These are phyloP conservation scores for Trachymyrmex cornetzi DNA, from an alignment of 1,140 invertebrate species.

Conservation along the genomic window DNA sequence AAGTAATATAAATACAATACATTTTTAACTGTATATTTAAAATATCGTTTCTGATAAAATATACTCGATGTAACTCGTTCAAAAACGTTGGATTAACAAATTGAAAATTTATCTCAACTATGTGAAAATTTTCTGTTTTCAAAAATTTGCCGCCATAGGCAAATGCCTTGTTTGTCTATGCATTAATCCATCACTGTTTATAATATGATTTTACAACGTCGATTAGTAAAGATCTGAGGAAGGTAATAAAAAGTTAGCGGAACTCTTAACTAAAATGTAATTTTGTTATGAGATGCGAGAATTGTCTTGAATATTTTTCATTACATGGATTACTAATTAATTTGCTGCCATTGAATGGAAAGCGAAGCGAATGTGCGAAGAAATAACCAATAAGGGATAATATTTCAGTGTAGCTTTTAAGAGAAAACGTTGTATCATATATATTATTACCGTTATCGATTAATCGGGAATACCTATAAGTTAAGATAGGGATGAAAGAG, in stretches of 20 bases:
- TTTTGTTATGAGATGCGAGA: slow-evolving; percentile 23
- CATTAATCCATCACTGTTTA: too few relatives aligned
- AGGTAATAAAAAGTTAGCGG: not conserved
- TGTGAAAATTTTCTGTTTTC: too few relatives aligned
- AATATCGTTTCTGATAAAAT: too few relatives aligned
- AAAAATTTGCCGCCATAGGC: too few relatives aligned
- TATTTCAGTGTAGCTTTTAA: slow-evolving; percentile 53
- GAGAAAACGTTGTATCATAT: slow-evolving; percentile 55
- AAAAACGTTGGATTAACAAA: too few relatives aligned
- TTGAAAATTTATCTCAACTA: too few relatives aligned
- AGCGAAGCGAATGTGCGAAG: slow-evolving; percentile 21
- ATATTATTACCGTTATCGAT: slow-evolving; percentile 50
- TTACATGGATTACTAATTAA: not conserved
- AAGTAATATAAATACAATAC: too few relatives aligned
- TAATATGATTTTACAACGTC: not conserved
- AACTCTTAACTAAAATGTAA: not conserved
- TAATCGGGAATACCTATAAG: slow-evolving; percentile 44
- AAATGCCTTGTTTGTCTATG: too few relatives aligned
- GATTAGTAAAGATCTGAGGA: not conserved
- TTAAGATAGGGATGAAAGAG: not conserved
- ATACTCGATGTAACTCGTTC: too few relatives aligned
- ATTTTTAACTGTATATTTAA: too few relatives aligned
- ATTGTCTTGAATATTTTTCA: slow-evolving; percentile 11
- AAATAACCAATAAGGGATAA: slow-evolving; percentile 17
- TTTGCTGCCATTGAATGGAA: not conserved